A percentile compares a stretch with the other conserved stretches of the same genome.
These are phyloP conservation scores for Sipha flava DNA, from an alignment of 1,140 invertebrate genomes.

Conservation along the genomic window DNA sequence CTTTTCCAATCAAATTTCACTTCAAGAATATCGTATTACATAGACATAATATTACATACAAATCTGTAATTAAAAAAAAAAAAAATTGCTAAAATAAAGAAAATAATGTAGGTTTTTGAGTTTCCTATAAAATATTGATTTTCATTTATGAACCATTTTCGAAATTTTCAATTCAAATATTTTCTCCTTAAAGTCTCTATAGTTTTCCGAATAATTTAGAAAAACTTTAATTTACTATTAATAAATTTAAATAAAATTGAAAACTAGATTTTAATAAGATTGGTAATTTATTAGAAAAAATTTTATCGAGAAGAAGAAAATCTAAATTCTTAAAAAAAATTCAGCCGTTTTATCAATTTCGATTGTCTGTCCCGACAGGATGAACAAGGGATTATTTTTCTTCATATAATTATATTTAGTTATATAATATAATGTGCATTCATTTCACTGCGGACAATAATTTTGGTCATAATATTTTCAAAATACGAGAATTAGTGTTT, in stretches of 20 bases:
- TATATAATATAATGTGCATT: not conserved
- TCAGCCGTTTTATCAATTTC: not conserved
- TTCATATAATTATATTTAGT: not conserved
- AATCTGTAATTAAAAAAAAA: not conserved
- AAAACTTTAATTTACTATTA: too few species aligned
- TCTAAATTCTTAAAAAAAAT: conserved; percentile 15
- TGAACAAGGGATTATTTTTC: not conserved
- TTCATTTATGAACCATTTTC: not conserved
- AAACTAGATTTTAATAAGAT: too few species aligned
- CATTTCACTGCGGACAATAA: not conserved
- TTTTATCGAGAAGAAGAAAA: too few species aligned
- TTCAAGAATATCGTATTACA: not conserved
- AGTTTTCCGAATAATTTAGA: too few species aligned
- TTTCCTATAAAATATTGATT: too few species aligned
- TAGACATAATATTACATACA: not conserved
- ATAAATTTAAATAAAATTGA: too few species aligned
- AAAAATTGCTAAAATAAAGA: not conserved
- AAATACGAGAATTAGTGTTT: not conserved
- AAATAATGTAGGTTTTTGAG: not conserved
- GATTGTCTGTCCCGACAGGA: not conserved
- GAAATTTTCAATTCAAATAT: not conserved
- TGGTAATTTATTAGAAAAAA: too few species aligned
- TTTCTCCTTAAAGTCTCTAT: too few species aligned
- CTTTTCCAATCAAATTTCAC: not conserved
- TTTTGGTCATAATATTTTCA: not conserved